Conservation (phyloP, 2,888 invertebrate species). For the Rapana venosa region DNA sequence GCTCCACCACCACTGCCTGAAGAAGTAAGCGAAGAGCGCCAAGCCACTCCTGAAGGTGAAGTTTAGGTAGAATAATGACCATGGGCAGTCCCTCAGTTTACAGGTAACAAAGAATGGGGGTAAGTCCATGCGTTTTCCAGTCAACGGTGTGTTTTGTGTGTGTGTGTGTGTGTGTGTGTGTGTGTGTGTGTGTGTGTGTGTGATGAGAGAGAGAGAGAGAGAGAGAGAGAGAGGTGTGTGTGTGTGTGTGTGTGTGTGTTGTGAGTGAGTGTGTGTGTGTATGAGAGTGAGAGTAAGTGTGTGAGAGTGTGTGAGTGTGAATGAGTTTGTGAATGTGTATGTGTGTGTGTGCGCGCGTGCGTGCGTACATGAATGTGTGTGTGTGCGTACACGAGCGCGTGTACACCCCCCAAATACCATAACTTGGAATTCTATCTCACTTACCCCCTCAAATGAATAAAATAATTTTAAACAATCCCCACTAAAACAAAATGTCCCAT, state of each 20-base stretch:
- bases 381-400: not conserved
- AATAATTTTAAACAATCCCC: too few species aligned
- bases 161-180: not conserved
- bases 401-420: too few species aligned
- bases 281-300: slow-evolving; percentile 24
- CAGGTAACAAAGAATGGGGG: too few species aligned
- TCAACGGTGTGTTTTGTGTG: too few species aligned
- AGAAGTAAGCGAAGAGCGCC: too few species aligned
- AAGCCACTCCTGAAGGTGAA: too few species aligned
- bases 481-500: too few species aligned
- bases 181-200: slow-evolving; percentile 19
- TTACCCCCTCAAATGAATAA: too few species aligned
- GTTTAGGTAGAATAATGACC: too few species aligned
- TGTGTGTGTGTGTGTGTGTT: slow-evolving; percentile 32
- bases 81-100: too few species aligned
- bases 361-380: not conserved
- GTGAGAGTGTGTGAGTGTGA: not conserved
- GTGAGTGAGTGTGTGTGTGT: slow-evolving; percentile 33
- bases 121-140: not conserved
- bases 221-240: not conserved
- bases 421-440: too few species aligned
- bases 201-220: slow-evolving; percentile 10
- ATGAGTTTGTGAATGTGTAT: not conserved
- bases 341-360: not conserved
- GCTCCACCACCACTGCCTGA: too few species aligned